Evolutionary conservation across 2,113 vertebrate species (phyloP).

Genomic region (sheep (Ovis aries)): DNA sequence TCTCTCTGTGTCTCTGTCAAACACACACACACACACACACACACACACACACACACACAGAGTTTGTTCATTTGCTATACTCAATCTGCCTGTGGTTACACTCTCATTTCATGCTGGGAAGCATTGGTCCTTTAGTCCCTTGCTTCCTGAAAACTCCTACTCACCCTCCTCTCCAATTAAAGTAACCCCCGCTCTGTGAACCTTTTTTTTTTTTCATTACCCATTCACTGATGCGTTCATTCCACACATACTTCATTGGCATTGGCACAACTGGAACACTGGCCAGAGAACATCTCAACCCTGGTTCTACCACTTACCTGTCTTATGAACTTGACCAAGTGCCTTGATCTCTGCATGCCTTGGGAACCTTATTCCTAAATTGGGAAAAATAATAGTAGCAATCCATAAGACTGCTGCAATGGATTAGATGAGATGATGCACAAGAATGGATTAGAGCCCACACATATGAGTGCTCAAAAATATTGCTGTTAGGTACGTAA

Average conservation of each 20-base stretch:
- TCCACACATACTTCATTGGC: background rate
- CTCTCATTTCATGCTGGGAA: background rate
- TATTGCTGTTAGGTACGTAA: background rate
- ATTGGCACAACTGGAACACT: fast-evolving
- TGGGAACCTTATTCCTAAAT: background rate
- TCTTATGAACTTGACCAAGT: background rate
- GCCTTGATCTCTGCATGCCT: background rate
- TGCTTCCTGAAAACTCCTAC: background rate
- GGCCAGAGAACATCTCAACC: background rate
- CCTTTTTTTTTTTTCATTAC: background rate
- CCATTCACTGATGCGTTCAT: background rate
- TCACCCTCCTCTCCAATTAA: background rate
- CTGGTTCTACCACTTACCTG: background rate
- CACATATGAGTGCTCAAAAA: background rate
- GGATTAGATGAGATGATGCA: background rate
- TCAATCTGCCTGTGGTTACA: background rate
- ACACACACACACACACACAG: background rate
- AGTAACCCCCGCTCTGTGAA: background rate
- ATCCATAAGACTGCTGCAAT: background rate
- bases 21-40: background rate
- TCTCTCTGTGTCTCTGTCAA: background rate
- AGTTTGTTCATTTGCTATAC: background rate
- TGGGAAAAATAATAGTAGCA: no score
- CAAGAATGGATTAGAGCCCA: background rate
- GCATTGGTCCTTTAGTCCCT: background rate